Evolutionary conservation across 2,888 invertebrate genomes (phyloP), one percentile per base, ranked within the genome.

Genomic region (Aphodius granarius): DNA sequence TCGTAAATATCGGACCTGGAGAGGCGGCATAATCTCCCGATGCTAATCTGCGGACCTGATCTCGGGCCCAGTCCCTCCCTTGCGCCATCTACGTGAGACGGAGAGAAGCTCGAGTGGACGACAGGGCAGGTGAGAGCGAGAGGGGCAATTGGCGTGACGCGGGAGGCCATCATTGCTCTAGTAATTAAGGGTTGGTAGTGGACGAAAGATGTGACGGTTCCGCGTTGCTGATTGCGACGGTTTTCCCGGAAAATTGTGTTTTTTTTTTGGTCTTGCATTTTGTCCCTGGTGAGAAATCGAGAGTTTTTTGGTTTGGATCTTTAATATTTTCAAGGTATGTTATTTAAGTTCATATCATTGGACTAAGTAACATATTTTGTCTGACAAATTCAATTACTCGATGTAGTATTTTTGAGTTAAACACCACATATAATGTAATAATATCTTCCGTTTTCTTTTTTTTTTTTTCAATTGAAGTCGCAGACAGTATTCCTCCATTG

Each of bases 21-120:
- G 81, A 81, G 81, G 81, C 81, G 81, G 81, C 81, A 81, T 81
- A 81, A 81, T 81, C 81, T 81, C 79, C 77, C 76, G 81, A 81
- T 81, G 80, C 81, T 81, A 81, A 81, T 81, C 81, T 80, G 23
- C 73, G 73, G 66, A 68, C 68, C 73, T 62, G 73, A 73, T 73
- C 71, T 68, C 75, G 75, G 79, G 18, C 20, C 20, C 75, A 74
- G 76, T 68, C 68, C 22, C 68, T 68, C 68, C 21, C 68, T 20
- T 68, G 20, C 68, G 20, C 20, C 68, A 21, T 21, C 68, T 68
- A 20, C 20, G 68, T 75, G 76, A 70, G 77, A 80, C 23, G 18
- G 23, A 66, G 73, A 73, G 43, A 43, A 18, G 17, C 72, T 17
- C n/a, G n/a, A n/a, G n/a, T n/a, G 21, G 20, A 19, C 19, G 68